These are phyloP conservation scores for Garra rufa DNA, from an alignment of 2,113 vertebrate species.

Conservation along the genomic window DNA sequence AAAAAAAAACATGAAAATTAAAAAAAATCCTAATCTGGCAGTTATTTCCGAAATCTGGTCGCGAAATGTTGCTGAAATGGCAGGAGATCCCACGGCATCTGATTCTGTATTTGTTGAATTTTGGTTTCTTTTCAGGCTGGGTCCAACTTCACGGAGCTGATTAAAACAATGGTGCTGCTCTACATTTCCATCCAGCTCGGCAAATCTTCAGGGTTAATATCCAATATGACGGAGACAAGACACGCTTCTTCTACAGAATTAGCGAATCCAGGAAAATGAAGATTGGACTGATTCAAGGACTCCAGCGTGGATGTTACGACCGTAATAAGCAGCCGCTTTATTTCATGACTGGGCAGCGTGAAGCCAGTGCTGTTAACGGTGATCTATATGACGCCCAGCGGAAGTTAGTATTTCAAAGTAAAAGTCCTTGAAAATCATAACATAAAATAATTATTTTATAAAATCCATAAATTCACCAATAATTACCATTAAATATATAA, in stretches of 20 bases:
- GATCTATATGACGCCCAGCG: conserved; percentile 7
- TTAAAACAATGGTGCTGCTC: conserved; percentile 40
- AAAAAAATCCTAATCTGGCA: background rate
- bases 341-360: conserved; percentile 34
- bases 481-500: background rate
- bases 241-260: background rate
- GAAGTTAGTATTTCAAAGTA: conserved; percentile 17
- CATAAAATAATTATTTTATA: too few relatives aligned
- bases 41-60: background rate
- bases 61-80: background rate
- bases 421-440: background rate
- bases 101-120: conserved; percentile 7
- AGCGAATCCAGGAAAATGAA: background rate
- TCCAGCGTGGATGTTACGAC: conserved; percentile 18
- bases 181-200: conserved; percentile 3
- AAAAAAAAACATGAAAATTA: background rate
- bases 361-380: conserved; percentile 19
- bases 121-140: conserved; percentile 17
- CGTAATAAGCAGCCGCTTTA: conserved; percentile 27
- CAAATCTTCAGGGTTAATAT: conserved; percentile 2
- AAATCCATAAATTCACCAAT: background rate
- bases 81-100: background rate
- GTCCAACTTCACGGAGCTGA: conserved; percentile 34
- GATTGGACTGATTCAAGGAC: background rate
- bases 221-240: background rate